Evolutionary conservation across 2,797 vertebrate genomes (phyloP).

Genomic region (Avahi laniger): DNA sequence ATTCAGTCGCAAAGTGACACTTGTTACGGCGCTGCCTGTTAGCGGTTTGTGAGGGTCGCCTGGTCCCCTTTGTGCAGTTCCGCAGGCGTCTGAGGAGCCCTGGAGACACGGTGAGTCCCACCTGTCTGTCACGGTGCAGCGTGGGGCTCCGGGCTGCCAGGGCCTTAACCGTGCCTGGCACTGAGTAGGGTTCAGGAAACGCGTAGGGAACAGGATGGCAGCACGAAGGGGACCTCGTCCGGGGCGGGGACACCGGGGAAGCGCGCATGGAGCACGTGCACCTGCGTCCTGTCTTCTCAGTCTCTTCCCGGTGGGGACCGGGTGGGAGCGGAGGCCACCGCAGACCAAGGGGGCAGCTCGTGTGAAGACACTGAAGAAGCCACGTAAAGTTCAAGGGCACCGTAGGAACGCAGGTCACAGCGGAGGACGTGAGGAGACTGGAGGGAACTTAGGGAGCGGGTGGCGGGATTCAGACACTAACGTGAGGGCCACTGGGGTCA

Average conservation of each 20-base stretch:
- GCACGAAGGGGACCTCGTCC: rapidly evolving
- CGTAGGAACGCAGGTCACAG: background rate
- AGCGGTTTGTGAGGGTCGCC: rapidly evolving
- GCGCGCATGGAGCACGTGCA: rapidly evolving
- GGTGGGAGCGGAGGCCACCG: background rate
- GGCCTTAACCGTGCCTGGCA: background rate
- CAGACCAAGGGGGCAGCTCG: background rate
- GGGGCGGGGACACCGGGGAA: background rate
- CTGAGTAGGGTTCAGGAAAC: background rate
- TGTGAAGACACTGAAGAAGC: background rate
- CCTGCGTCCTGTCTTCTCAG: background rate
- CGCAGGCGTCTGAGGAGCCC: rapidly evolving
- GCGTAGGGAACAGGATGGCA: background rate
- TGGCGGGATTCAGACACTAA: background rate
- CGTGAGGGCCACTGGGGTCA: background rate
- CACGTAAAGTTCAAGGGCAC: background rate
- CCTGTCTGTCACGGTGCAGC: too few species aligned
- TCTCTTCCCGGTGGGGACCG: background rate
- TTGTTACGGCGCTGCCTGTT: background rate
- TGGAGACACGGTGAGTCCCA: background rate
- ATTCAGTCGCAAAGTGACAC: background rate
- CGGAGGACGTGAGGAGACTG: rapidly evolving
- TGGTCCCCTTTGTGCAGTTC: rapidly evolving
- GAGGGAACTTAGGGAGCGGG: too few species aligned
- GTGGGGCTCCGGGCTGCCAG: background rate